Percentiles rank a stretch among this genome's conserved stretches.
Conservation (phyloP, 2,113 vertebrate genomes). For the Edolisoma coerulescens region DNA sequence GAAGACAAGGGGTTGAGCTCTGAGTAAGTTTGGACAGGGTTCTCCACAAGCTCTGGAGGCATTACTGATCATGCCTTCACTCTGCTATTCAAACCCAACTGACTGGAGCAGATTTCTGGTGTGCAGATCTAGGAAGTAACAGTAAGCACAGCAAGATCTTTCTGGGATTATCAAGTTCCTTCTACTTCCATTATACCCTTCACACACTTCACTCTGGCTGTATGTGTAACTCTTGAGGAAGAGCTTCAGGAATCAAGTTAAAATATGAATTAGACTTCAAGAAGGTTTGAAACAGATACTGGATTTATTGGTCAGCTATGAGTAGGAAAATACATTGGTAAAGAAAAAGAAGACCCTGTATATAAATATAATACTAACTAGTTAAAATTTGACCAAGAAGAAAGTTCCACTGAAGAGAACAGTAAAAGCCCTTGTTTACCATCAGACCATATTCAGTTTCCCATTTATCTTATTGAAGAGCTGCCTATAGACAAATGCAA, state of each 20-base stretch:
- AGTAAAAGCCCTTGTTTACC: slow-evolving; percentile 95
- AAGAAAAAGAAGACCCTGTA: slow-evolving; percentile 96
- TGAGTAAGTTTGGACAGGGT: neutral
- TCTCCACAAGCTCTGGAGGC: neutral
- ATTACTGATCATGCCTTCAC: neutral
- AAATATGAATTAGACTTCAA: slow-evolving; percentile 83
- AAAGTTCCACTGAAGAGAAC: slow-evolving; percentile 88
- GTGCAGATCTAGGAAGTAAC: neutral
- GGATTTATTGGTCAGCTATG: slow-evolving; percentile 98
- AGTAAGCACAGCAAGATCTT: neutral
- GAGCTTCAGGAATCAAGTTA: neutral
- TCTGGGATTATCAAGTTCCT: neutral
- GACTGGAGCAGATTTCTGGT: neutral
- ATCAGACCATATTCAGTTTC: slow-evolving; percentile 88
- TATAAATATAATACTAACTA: slow-evolving; percentile 92
- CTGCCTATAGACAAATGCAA: slow-evolving; percentile 87
- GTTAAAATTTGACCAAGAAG: slow-evolving; percentile 91
- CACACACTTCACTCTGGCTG: neutral
- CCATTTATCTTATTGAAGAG: slow-evolving; percentile 91
- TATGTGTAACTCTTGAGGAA: neutral
- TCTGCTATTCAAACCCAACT: neutral
- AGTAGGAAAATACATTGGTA: slow-evolving; percentile 99
- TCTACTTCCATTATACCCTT: neutral
- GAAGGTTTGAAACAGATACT: slow-evolving; percentile 90
- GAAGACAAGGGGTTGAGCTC: neutral